Conservation (phyloP, 1,140 invertebrate species). For the Lysiphlebus fabarum region DNA sequence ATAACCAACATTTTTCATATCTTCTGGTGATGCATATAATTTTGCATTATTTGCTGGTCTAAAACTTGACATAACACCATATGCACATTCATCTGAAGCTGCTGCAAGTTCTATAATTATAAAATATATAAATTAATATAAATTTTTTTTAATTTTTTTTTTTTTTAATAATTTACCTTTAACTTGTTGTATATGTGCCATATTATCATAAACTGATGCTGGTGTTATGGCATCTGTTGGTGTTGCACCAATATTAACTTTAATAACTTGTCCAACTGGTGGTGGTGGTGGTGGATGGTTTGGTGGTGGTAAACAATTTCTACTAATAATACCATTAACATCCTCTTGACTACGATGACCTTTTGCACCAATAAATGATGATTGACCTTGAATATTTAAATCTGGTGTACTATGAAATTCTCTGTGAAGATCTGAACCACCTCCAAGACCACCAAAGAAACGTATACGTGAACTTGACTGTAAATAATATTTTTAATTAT, state of each 20-base stretch:
- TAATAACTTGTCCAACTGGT: constrained; percentile 70
- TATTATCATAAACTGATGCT: constrained; percentile 51
- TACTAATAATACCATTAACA: constrained; percentile 58
- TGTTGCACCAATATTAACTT: constrained; percentile 62
- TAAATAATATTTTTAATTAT: constrained; percentile 5
- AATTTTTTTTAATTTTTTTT: not conserved
- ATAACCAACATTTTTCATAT: constrained; percentile 77
- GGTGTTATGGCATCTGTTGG: constrained; percentile 50
- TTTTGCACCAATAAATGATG: constrained; percentile 51
- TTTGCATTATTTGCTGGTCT: constrained; percentile 80
- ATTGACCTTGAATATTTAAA: constrained; percentile 58
- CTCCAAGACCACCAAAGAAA: constrained; percentile 57
- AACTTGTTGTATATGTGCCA: constrained; percentile 53
- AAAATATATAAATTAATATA: not conserved
- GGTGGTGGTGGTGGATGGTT: constrained; percentile 70
- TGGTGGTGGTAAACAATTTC: constrained; percentile 63
- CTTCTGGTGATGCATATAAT: constrained; percentile 82
- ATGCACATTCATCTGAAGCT: constrained; percentile 42
- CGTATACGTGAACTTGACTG: constrained; percentile 55
- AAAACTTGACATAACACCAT: constrained; percentile 76
- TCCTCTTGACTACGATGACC: constrained; percentile 75
- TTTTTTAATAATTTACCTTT: constrained; percentile 41
- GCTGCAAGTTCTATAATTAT: constrained; percentile 44
- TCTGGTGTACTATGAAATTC: constrained; percentile 89
- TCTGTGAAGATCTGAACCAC: constrained; percentile 67